phyloP scores from a whole-genome alignment of 2,797 vertebrate species.

The Alauda arvensis region DNA sequence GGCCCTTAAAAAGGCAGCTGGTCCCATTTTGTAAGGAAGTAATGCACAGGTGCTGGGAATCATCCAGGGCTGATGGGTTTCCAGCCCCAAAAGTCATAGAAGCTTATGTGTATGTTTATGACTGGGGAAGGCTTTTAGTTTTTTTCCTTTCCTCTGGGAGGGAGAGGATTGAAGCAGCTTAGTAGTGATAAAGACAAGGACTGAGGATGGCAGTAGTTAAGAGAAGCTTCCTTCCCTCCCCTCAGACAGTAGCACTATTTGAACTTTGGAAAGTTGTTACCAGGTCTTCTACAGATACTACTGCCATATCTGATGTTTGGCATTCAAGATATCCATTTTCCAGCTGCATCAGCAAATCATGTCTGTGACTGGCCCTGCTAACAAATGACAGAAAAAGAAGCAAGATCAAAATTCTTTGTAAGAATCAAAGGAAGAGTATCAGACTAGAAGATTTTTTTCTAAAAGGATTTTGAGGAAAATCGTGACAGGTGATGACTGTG shows the following conservation, averaged over 20 bases:
- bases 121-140: neutral
- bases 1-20: slow-evolving; percentile 34
- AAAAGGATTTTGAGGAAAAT: neutral
- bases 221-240: neutral
- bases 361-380: neutral
- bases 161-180: neutral
- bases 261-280: neutral
- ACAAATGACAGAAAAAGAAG: neutral
- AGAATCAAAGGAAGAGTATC: neutral
- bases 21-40: slow-evolving; percentile 20
- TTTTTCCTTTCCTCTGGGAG: neutral
- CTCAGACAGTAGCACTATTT: neutral
- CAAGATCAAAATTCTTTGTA: neutral
- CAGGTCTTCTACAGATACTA: neutral
- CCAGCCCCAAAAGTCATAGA: neutral
- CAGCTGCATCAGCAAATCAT: neutral
- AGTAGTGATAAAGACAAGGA: neutral
- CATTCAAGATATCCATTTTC: neutral
- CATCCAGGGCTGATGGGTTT: neutral
- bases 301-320: neutral
- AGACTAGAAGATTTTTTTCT: neutral
- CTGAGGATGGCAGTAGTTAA: neutral
- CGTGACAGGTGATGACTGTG: neutral
- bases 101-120: neutral
- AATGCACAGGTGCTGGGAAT: neutral